Evolutionary conservation across 2,797 vertebrate species (phyloP).

Genomic region (Sebastiscus tertius): DNA sequence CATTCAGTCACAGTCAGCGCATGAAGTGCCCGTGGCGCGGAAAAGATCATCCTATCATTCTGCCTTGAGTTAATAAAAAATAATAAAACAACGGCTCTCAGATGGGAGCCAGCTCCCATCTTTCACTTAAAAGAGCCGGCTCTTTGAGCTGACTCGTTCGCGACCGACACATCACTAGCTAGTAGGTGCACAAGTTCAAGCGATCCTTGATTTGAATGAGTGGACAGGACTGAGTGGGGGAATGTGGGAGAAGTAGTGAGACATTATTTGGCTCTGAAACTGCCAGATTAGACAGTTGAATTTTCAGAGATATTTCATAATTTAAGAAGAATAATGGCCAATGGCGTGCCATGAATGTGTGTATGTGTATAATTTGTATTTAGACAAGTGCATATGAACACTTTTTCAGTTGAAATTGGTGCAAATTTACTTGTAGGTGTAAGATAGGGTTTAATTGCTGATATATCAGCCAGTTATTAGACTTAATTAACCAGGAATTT

Average conservation of each 20-base stretch:
- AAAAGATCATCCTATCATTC: no score
- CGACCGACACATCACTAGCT: neutral
- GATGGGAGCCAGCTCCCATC: no score
- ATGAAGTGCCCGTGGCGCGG: no score
- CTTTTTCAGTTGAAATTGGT: neutral
- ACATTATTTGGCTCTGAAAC: neutral
- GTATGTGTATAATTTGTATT: conserved; percentile 28
- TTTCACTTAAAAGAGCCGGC: no score
- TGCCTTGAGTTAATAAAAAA: no score
- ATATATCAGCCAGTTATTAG: neutral
- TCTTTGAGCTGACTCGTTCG: no score
- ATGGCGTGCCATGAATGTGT: conserved; percentile 16
- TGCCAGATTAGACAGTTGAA: neutral
- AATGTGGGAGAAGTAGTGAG: conserved; percentile 2
- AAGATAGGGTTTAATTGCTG: neutral
- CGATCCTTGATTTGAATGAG: neutral
- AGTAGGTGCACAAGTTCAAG: conserved; percentile 27
- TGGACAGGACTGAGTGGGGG: conserved; percentile 23
- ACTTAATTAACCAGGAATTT: conserved; percentile 2
- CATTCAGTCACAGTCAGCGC: no score
- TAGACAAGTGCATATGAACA: conserved; percentile 12
- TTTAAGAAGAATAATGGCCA: conserved; percentile 16
- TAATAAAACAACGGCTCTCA: no score
- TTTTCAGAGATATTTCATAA: no score
- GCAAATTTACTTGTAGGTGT: conserved; percentile 27